phyloP scores from a whole-genome alignment of 1,140 invertebrate species.

The Trichomalopsis sarcophagae region DNA sequence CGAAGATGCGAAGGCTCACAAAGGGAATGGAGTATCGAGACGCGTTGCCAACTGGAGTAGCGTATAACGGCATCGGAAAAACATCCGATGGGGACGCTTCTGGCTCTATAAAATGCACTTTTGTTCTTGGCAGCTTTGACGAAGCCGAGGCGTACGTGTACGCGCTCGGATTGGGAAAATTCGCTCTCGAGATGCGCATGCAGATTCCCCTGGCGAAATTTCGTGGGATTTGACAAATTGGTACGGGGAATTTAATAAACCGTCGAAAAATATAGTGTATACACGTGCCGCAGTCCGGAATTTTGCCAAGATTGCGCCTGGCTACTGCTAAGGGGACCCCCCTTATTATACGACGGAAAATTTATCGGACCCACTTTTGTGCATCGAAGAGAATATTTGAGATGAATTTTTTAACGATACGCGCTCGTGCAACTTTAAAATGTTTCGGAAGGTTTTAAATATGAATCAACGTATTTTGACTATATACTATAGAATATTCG shows the following conservation, averaged over 20 bases:
- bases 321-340: background rate
- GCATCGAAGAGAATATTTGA: background rate
- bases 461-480: no score
- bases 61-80: background rate
- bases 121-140: constrained; percentile 22
- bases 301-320: background rate
- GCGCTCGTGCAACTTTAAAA: no score
- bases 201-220: constrained; percentile 2
- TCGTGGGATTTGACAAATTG: constrained; percentile 19
- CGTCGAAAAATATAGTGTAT: background rate
- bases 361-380: background rate
- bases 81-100: background rate
- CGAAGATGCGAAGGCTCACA: background rate
- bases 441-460: no score
- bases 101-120: background rate
- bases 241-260: constrained; percentile 20
- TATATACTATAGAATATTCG: no score
- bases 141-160: background rate
- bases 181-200: background rate
- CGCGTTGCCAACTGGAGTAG: background rate
- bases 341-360: background rate
- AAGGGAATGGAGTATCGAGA: constrained; percentile 14
- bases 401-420: no score
- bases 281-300: background rate
- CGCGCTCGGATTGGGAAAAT: background rate